Conservation (phyloP, 23 tunicate species). For the Ciona savignyi region DNA sequence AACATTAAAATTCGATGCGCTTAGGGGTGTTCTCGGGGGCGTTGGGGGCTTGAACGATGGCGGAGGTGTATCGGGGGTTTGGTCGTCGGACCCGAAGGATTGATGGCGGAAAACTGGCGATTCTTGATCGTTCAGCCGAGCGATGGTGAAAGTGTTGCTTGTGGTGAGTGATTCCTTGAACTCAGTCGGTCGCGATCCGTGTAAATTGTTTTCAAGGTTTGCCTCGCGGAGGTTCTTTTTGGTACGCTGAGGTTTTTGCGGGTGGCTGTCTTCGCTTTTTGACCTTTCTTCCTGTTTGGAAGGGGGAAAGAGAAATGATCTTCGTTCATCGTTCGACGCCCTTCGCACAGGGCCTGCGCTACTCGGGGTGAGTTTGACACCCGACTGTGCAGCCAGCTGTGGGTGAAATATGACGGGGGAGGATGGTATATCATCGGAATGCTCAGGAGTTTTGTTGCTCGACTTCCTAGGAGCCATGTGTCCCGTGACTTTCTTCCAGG, state of each 20-base stretch:
- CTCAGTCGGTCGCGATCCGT: background rate
- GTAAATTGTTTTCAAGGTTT: background rate
- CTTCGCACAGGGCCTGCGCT: background rate
- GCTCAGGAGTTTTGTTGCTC: conserved; percentile 8
- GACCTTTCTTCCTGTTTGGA: background rate
- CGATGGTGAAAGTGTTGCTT: background rate
- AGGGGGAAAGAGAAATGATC: background rate
- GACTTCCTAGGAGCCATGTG: conserved; percentile 23
- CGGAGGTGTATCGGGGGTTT: conserved; percentile 80
- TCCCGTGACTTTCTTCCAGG: conserved; percentile 56
- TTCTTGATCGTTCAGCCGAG: conserved; percentile 6
- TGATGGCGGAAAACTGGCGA: conserved; percentile 22
- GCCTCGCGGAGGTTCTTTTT: background rate
- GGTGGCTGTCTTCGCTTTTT: background rate
- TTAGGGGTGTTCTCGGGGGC: conserved; percentile 22
- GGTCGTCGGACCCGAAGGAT: conserved; percentile 57
- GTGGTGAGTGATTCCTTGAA: background rate
- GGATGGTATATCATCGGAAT: background rate
- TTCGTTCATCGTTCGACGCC: background rate
- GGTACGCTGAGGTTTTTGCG: background rate
- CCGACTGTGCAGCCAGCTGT: background rate
- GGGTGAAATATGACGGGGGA: conserved; percentile 4
- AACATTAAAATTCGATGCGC: background rate
- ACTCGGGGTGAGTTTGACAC: background rate
- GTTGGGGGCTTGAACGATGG: conserved; percentile 72